phyloP scores from a whole-genome alignment of 2,113 vertebrate genomes.

The Hystrix brachyura region DNA sequence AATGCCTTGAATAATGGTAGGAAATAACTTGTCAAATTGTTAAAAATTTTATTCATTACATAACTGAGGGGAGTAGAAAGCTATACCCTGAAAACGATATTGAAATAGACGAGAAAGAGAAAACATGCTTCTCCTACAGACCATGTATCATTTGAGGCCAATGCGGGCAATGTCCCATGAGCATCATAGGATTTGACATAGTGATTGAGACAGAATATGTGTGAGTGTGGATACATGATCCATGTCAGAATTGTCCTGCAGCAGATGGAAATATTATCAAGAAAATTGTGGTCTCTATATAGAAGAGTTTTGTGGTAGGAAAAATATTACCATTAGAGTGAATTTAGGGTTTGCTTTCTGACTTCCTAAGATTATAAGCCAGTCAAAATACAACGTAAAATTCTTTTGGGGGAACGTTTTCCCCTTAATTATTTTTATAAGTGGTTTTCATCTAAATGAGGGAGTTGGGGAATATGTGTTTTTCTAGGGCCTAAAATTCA shows the following conservation, averaged over 20 bases:
- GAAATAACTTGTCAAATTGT: constrained; percentile 62
- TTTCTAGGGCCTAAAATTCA: background rate
- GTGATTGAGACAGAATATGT: background rate
- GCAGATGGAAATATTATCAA: background rate
- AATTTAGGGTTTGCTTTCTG: background rate
- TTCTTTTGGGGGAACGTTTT: background rate
- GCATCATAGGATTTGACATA: background rate
- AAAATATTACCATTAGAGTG: background rate
- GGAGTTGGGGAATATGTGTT: background rate
- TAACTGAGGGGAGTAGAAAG: background rate
- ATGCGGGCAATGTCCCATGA: background rate
- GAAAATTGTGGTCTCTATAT: background rate
- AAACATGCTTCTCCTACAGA: background rate
- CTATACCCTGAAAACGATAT: constrained; percentile 36
- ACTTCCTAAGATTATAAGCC: background rate
- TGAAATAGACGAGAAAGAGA: constrained; percentile 15
- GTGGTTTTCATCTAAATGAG: background rate
- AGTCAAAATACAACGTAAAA: constrained; percentile 31
- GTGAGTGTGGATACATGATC: background rate
- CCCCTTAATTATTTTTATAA: background rate
- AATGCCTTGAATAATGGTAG: constrained; percentile 57
- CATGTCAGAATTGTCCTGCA: background rate
- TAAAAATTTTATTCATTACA: background rate
- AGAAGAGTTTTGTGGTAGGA: background rate
- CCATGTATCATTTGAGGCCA: background rate